These are phyloP conservation scores for Scatophagus argus DNA, from an alignment of 2,113 vertebrate genomes.

Conservation along the genomic window DNA sequence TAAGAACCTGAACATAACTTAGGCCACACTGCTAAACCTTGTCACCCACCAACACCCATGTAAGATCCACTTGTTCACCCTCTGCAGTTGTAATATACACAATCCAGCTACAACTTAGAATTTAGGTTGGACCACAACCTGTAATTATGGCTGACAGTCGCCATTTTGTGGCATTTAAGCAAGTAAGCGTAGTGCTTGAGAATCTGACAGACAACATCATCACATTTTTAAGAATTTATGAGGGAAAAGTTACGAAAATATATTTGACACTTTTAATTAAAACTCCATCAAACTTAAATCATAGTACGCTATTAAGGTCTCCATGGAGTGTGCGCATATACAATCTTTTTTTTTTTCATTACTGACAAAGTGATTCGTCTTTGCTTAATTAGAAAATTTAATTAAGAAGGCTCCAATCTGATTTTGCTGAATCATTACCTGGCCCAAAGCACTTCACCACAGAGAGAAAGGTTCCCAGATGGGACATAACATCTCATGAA, in stretches of 20 bases:
- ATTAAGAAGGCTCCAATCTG: constrained; percentile 4
- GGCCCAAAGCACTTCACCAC: neutral
- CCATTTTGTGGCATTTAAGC: constrained; percentile 56
- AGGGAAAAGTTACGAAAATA: neutral
- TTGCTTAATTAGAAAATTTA: neutral
- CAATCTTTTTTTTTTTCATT: no score
- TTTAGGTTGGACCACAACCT: constrained; percentile 65
- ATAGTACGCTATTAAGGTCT: neutral
- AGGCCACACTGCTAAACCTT: constrained; percentile 64
- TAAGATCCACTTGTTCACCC: constrained; percentile 39
- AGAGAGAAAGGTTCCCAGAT: neutral
- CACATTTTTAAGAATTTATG: constrained; percentile 12
- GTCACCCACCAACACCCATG: constrained; percentile 58
- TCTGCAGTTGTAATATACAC: constrained; percentile 51
- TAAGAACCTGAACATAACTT: constrained; percentile 57
- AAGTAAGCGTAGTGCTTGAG: constrained; percentile 19
- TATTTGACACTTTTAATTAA: neutral
- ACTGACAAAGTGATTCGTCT: neutral
- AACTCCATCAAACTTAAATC: neutral
- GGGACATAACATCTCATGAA: constrained; percentile 32
- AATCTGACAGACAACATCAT: constrained; percentile 9
- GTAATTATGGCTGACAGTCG: constrained; percentile 69
- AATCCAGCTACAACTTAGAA: constrained; percentile 66
- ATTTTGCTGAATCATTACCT: constrained; percentile 36
- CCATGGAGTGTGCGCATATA: no score